Evolutionary conservation across 2,888 invertebrate genomes (phyloP), one percentile per base, ranked within the genome.

Genomic region (Phalangium opilio): DNA sequence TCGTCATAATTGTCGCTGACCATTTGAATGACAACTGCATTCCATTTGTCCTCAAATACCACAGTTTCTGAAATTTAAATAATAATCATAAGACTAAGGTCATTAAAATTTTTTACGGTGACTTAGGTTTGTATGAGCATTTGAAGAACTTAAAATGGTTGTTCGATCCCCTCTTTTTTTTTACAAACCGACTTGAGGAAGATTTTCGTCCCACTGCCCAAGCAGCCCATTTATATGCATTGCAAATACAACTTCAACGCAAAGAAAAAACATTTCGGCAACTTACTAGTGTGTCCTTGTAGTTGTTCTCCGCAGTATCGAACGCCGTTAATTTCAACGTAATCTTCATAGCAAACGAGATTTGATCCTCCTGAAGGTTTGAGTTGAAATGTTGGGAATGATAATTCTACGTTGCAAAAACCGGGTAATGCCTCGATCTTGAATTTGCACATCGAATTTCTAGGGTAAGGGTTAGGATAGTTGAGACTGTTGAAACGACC

Each of bases 251-350:
- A n/a, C n/a, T 5, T 48, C 14, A 19, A 15, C 38, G 12, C 27
- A 21, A 1, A 15, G 3, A 15, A 40, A 21, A 49, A 14, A n/a
- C n/a, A n/a, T 8, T 47, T 21, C 3, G 11, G 10, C 14, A 14
- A 49, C 57, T 55, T 50, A 57, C 58, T 50, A 11, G 56, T 58
- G 36, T 57, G 55, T 43, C 57, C 59, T 42, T 56, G 38, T 3
- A 59, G 54, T 36, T 59, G 58, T 21, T 51, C 54, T 18, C 59
- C 58, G 46, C 59, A 59, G 42, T 59, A 59, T 18, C 55, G 52
- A 18, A 57, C 53, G 3, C 58, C 57, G 33, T 57, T 55, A 15
- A 59, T 50, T 27, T 53, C 52, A 32, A 59, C 36, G 38, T 55
- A 59, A 40, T 59, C 59, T 2, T 45, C 43, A 10, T 47, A 48